A percentile compares a stretch with the other conserved stretches of the same genome.
phyloP scores from a whole-genome alignment of 2,113 vertebrate genomes.

The Triplophysa tibetana region DNA sequence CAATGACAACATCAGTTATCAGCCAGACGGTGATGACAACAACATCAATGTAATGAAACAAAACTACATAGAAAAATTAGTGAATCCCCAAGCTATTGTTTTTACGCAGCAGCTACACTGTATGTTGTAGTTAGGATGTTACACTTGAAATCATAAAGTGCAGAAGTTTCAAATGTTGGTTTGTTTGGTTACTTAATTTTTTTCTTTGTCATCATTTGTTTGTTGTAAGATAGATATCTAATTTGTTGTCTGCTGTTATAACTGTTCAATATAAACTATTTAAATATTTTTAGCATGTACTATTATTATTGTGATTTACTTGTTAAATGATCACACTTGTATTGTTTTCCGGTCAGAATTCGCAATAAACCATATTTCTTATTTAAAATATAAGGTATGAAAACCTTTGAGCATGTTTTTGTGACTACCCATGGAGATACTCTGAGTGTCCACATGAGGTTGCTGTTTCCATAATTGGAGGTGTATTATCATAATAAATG shows the following conservation, averaged over 20 bases:
- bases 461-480: not conserved
- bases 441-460: conserved; percentile 19
- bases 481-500: not conserved
- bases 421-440: not conserved
- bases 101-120: not conserved
- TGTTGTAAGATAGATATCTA: not conserved
- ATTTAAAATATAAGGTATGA: too few species aligned
- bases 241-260: too few species aligned
- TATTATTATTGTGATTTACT: too few species aligned
- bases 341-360: too few species aligned
- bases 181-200: not conserved
- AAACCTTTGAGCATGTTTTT: not conserved
- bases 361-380: too few species aligned
- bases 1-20: not conserved
- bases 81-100: too few species aligned
- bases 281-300: not conserved
- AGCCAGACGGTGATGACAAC: too few species aligned
- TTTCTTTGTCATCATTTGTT: not conserved
- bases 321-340: too few species aligned
- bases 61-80: not conserved
- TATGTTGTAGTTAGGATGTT: not conserved
- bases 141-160: not conserved
- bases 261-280: not conserved
- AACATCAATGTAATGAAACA: not conserved
- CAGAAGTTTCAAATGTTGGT: not conserved